Conservation (phyloP, 2,113 vertebrate genomes). For the Cochlearius cochlearius region DNA sequence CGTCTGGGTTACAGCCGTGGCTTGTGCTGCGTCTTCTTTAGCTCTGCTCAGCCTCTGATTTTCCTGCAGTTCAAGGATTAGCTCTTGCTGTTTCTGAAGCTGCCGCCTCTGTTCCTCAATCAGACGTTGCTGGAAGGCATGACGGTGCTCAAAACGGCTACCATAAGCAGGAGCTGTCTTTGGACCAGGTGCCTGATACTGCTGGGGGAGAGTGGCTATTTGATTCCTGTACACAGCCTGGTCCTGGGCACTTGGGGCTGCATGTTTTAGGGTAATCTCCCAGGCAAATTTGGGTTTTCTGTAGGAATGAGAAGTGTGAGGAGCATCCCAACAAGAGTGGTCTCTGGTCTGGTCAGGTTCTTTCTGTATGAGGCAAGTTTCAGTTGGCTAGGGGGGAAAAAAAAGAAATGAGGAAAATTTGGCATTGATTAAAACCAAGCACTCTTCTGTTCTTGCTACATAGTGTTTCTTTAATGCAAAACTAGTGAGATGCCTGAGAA, state of each 20-base stretch:
- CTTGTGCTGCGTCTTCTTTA: conserved; percentile 63
- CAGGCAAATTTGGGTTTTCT: conserved; percentile 61
- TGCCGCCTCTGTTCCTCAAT: conserved; percentile 84
- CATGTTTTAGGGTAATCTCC: conserved; percentile 71
- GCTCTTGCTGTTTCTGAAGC: conserved; percentile 84
- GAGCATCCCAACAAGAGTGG: neutral
- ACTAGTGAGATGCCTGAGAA: neutral
- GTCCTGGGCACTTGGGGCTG: conserved; percentile 42
- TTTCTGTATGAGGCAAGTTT: neutral
- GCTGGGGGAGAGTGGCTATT: neutral
- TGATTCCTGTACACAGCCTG: neutral
- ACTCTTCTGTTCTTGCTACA: neutral
- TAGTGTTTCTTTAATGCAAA: neutral
- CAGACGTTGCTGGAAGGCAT: conserved; percentile 80
- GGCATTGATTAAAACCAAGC: neutral
- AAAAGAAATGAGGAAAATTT: neutral
- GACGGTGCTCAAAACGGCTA: conserved; percentile 70
- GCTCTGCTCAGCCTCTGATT: conserved; percentile 71
- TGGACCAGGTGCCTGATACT: neutral
- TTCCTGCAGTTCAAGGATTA: conserved; percentile 79
- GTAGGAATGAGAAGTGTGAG: neutral
- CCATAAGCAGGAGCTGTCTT: conserved; percentile 33
- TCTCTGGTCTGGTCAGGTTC: neutral
- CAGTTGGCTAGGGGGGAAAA: neutral
- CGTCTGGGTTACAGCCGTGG: neutral